Evolutionary conservation across 1,140 invertebrate genomes (phyloP).

Genomic region (Pteromalus puparum): DNA sequence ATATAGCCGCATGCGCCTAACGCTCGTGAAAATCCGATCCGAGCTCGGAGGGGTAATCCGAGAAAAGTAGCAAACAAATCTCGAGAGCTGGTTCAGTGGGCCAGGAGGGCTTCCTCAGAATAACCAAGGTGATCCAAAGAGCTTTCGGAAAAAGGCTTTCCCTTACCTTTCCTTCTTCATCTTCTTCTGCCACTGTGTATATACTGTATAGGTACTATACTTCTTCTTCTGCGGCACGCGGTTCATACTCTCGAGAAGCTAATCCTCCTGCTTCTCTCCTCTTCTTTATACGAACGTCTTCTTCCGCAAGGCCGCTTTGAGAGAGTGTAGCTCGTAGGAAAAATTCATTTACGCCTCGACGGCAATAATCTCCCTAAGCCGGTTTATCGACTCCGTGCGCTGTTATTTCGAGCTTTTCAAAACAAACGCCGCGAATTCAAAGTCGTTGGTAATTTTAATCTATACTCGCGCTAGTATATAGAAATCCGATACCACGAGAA

Average conservation of each 20-base stretch:
- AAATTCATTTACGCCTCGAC: slow-evolving; percentile 11
- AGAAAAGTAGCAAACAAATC: slow-evolving; percentile 51
- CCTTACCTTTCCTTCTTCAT: slow-evolving; percentile 16
- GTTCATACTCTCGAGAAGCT: slow-evolving; percentile 38
- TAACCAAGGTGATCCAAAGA: slow-evolving; percentile 43
- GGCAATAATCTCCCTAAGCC: slow-evolving; percentile 65
- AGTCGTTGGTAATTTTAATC: no score
- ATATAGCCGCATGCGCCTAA: slow-evolving; percentile 2
- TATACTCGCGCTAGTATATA: no score
- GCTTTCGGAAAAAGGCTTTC: slow-evolving; percentile 24
- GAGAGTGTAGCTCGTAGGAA: not conserved
- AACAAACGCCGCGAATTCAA: not conserved
- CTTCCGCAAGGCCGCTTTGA: not conserved
- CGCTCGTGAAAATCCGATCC: slow-evolving; percentile 61
- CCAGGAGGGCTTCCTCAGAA: slow-evolving; percentile 57
- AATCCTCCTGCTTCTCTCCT: slow-evolving; percentile 49
- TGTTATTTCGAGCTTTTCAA: slow-evolving; percentile 1
- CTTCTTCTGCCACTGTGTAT: no score
- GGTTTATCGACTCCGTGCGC: not conserved
- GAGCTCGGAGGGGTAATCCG: slow-evolving; percentile 46
- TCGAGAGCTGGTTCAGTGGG: slow-evolving; percentile 48
- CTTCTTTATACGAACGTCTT: slow-evolving; percentile 19
- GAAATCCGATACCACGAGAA: no score
- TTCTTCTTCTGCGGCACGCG: no score
- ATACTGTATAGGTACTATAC: no score